Evolutionary conservation across 2,113 vertebrate species (phyloP), one percentile per base, ranked within the genome.

Genomic region (Nycticorax nycticorax): DNA sequence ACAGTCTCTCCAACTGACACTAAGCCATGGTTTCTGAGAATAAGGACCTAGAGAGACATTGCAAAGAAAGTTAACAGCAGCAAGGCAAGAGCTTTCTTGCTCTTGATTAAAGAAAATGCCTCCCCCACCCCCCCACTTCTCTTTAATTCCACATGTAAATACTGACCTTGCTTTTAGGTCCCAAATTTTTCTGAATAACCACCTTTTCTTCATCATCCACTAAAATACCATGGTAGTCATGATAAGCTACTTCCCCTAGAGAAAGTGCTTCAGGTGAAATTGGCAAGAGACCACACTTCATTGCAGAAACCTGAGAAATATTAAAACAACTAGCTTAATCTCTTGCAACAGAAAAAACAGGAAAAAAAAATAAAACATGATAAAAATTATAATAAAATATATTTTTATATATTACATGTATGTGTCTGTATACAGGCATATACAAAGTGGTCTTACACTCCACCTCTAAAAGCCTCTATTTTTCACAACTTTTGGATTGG

Each of bases 141-240:
- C 14, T 43, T 52, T 32, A n/a, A 57, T 64, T 94, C 53, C 27
- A 45, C 5, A 37, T 41, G 10, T 14, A 68, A 89, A 59, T n/a
- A 96, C 97, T 96, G 95, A 99, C 99, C 99, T 99, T 99, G 98
- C 99, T 99, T 95, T 96, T 99, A n/a, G 99, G 98, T 9, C 99
- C 99, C 57, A 99, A 94, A 92, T 99, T 99, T 93, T 98, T 99
- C 98, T 99, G 99, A 97, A 99, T 99, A 64, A 99, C 76, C 60
- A 97, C 77, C 24, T 98, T 99, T 95, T 99, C 99, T 62, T 99
- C 99, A 28, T 99, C 98, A 67, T 99, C 99, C 78, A 99, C 98
- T 84, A 99, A 93, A 81, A 99, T 99, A 72, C 99, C 99, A 5
- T 99, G 99, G 97, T 99, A 99, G 97, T 99, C 99, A 30, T 99